Evolutionary conservation across 2,797 vertebrate genomes (phyloP).

Genomic region (Thaleichthys pacificus): DNA sequence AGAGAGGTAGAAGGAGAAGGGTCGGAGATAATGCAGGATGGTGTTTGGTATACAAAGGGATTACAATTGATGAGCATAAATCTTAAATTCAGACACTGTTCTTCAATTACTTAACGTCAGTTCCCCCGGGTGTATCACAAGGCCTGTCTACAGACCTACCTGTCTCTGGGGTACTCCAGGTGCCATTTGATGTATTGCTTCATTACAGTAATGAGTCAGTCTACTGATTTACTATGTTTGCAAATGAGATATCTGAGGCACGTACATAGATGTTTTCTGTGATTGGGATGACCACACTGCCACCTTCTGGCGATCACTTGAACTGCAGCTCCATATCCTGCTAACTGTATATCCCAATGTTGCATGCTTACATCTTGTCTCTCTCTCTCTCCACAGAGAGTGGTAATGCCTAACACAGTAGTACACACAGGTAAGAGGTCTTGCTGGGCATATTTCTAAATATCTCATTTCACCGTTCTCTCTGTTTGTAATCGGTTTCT

Average conservation of each 20-base stretch:
- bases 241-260: background rate
- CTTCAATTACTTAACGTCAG: background rate
- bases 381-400: slow-evolving; percentile 56
- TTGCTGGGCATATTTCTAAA: background rate
- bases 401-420: slow-evolving; percentile 54
- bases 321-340: too few relatives aligned
- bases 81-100: slow-evolving; percentile 24
- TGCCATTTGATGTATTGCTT: background rate
- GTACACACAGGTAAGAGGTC: slow-evolving; percentile 31
- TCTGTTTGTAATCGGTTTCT: background rate
- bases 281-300: slow-evolving; percentile 35
- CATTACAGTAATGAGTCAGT: background rate
- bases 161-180: background rate
- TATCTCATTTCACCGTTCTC: background rate
- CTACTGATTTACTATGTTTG: slow-evolving; percentile 3
- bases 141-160: background rate
- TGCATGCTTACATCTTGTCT: background rate
- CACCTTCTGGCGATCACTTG: slow-evolving; percentile 43
- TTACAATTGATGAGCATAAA: slow-evolving; percentile 11
- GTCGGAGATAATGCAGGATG: slow-evolving; percentile 20
- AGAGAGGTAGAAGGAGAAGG: background rate
- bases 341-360: background rate
- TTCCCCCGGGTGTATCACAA: too few relatives aligned
- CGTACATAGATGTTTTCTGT: background rate
- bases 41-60: too few relatives aligned